Base-by-base conservation (phyloP, 2,888 invertebrate species). In the Bimastos eiseni region DNA sequence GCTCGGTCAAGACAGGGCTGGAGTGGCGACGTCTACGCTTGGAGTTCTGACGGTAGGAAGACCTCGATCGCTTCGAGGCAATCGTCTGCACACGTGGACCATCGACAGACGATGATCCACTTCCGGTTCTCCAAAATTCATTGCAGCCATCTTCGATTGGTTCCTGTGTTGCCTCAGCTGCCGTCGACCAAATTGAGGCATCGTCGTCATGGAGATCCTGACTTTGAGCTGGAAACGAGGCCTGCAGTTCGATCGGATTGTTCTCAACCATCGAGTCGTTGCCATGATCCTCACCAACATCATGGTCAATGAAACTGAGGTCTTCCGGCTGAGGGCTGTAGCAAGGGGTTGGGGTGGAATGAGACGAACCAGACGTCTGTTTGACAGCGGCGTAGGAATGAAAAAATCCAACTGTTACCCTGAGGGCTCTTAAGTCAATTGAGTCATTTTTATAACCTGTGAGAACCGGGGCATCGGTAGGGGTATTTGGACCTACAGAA, bases 381-480 rank as follows among this genome's bases (percentile, higher is more conserved):
- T n/a, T n/a, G n/a, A 70, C 70, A 70, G 70, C 30, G 70, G 70
- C 70, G 70, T 70, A 70, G 70, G 70, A 70, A 70, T 70, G 70
- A 70, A 70, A 70, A 8, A 70, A 70, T n/a, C n/a, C 70, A 70
- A 70, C 30, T 8, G 30, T 8, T 30, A n/a, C n/a, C 70, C 30
- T 70, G 70, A n/a, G 17, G 70, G 30, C n/a, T 70, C 11, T 70
- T n/a, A 70, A 70, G 4, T 70, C 30, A 1, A 70, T 1, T 6
- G 70, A n/a, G 70, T 70, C n/a, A 3, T 70, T 70, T 30, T n/a
- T n/a, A n/a, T 70, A 70, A n/a, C 70, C 70, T 30, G 4, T 70
- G 13, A 8, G n/a, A n/a, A 70, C 70, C n/a, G 30, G 5, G 0
- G 70, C 11, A 70, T n/a, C 70, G 70, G n/a, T 70, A 70, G 30